Conservation (phyloP, 2,888 invertebrate species). For the Ophraella communa region DNA sequence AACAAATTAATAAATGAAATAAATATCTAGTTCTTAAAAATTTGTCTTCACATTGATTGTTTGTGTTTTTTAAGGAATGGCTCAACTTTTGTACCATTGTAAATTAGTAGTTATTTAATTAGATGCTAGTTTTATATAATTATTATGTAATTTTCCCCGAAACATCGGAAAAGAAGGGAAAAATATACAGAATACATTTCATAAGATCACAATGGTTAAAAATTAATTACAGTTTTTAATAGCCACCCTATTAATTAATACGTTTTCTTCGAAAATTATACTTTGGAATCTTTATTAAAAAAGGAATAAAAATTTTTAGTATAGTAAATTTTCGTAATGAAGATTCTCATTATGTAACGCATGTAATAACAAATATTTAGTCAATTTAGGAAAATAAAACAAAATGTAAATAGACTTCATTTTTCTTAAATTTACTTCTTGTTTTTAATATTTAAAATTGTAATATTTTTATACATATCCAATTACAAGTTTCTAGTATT, state of each 20-base stretch:
- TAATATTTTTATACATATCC: conserved; percentile 24
- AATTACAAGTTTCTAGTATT: conserved; percentile 8
- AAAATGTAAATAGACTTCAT: conserved; percentile 17
- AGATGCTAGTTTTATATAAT: conserved; percentile 13
- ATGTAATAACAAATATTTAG: neutral
- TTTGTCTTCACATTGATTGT: neutral
- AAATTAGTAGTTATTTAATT: conserved; percentile 18
- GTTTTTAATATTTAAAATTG: conserved; percentile 18
- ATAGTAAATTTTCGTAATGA: neutral
- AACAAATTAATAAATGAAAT: no score
- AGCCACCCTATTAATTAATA: neutral
- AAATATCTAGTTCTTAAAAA: neutral
- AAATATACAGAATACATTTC: neutral
- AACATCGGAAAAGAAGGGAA: neutral
- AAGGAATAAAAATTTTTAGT: neutral
- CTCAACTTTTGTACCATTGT: conserved; percentile 25
- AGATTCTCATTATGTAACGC: neutral
- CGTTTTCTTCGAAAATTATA: neutral
- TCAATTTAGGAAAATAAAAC: neutral
- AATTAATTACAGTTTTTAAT: neutral
- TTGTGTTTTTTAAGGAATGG: conserved; percentile 21
- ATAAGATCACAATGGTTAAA: neutral
- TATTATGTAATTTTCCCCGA: neutral
- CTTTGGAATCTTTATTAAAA: neutral
- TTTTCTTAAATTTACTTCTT: conserved; percentile 8